A percentile compares a stretch with the other conserved stretches of the same genome.
Evolutionary conservation across 2,797 vertebrate species (phyloP).

Genomic region (Halcyon chelicuti): DNA sequence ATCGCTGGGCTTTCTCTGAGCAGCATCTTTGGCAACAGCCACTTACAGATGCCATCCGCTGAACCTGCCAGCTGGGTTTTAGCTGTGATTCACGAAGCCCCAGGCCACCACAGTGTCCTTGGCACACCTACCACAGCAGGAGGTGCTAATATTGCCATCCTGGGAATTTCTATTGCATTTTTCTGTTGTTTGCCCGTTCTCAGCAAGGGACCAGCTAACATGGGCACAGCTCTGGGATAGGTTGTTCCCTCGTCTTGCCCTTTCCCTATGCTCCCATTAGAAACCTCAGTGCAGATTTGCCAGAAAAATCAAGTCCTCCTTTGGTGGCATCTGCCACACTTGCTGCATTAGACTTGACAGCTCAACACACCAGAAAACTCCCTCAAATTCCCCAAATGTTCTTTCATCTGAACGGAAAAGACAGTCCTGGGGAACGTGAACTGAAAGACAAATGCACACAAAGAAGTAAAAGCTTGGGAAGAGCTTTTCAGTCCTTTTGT

Average conservation of each 20-base stretch:
- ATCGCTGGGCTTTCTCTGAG: fast-evolving
- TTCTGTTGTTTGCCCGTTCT: not conserved
- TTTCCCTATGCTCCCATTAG: not conserved
- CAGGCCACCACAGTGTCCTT: not conserved
- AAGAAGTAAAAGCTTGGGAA: not conserved
- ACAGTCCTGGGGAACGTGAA: not conserved
- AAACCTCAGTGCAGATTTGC: not conserved
- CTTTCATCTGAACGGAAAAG: not conserved
- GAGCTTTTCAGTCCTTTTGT: not conserved
- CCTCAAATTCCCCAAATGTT: not conserved
- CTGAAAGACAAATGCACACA: not conserved
- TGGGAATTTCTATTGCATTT: not conserved
- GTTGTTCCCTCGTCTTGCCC: fast-evolving
- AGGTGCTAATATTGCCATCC: not conserved
- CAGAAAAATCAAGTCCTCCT: not conserved
- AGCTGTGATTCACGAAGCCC: not conserved
- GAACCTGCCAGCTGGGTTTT: not conserved
- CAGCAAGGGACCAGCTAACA: not conserved
- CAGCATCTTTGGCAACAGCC: not conserved
- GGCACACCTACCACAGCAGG: not conserved
- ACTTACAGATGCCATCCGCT: not conserved
- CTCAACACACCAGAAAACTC: not conserved
- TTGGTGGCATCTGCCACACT: not conserved
- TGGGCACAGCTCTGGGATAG: not conserved
- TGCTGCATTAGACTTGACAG: not conserved